These are phyloP conservation scores for Larimichthys polyactis DNA, from an alignment of 2,113 vertebrate species.

Conservation along the genomic window DNA sequence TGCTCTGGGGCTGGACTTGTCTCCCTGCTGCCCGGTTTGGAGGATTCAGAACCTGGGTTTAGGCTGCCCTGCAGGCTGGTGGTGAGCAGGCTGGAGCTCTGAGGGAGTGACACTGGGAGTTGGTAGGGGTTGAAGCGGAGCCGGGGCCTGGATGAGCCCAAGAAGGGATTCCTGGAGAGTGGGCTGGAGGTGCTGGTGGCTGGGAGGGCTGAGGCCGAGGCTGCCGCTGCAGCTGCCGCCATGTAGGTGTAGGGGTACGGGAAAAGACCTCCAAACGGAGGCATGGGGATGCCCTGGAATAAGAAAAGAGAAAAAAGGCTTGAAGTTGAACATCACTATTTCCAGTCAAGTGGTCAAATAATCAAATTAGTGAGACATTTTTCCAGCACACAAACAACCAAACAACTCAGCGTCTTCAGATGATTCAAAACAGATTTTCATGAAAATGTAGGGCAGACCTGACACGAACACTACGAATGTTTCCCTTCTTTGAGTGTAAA, in stretches of 20 bases:
- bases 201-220: constrained; percentile 92
- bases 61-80: constrained; percentile 85
- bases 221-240: constrained; percentile 93
- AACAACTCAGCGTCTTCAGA: neutral
- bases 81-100: constrained; percentile 91
- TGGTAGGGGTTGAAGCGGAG: constrained; percentile 98
- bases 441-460: neutral
- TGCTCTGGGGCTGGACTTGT: constrained; percentile 91
- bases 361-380: neutral
- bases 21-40: constrained; percentile 91
- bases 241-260: constrained; percentile 99
- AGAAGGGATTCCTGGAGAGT: constrained; percentile 93
- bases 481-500: neutral
- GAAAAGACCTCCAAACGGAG: constrained; percentile 96
- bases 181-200: constrained; percentile 88
- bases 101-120: constrained; percentile 92
- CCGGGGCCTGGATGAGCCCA: constrained; percentile 90
- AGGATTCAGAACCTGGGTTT: constrained; percentile 87
- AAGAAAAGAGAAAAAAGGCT: constrained; percentile 1
- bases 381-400: neutral
- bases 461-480: neutral
- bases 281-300: constrained; percentile 97
- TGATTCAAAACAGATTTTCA: neutral
- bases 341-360: neutral
- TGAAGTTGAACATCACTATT: constrained; percentile 19